Evolutionary conservation across 35 echinoderm and acorn worm species (phyloP).

Genomic region (Apostichopus parvimensis): DNA sequence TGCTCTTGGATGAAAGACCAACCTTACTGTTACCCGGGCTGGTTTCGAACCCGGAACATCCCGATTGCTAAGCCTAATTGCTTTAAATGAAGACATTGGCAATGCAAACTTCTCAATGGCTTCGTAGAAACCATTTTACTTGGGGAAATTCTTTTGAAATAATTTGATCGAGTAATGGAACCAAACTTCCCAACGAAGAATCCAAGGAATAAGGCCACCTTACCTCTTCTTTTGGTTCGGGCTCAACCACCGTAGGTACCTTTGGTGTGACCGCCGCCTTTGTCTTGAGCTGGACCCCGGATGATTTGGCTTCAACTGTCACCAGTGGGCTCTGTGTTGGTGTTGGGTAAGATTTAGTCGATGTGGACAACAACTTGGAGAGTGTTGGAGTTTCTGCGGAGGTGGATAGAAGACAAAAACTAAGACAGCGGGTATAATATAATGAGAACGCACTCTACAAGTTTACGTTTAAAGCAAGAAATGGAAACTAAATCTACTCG

Average conservation of each 20-base stretch:
- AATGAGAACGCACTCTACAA: too few relatives aligned
- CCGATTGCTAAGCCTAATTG: too few relatives aligned
- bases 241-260: conserved; percentile 11
- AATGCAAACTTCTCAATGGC: neutral
- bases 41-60: too few relatives aligned
- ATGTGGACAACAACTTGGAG: conserved; percentile 26
- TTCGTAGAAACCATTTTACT: neutral
- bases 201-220: neutral
- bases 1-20: too few relatives aligned
- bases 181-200: neutral
- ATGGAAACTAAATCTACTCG: too few relatives aligned
- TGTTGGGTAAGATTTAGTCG: conserved; percentile 11
- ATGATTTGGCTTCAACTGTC: conserved; percentile 50
- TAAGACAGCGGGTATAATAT: too few relatives aligned
- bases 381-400: conserved; percentile 40
- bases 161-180: neutral
- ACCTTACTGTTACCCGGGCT: too few relatives aligned
- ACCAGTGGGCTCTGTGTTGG: neutral
- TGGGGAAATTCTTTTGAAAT: neutral
- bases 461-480: too few relatives aligned
- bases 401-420: too few relatives aligned
- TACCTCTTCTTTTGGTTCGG: conserved; percentile 47
- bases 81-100: too few relatives aligned
- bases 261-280: conserved; percentile 31
- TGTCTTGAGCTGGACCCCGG: conserved; percentile 16